Evolutionary conservation across 2,113 vertebrate genomes (phyloP), one percentile per base, ranked within the genome.

Genomic region (Anhinga rufa): DNA sequence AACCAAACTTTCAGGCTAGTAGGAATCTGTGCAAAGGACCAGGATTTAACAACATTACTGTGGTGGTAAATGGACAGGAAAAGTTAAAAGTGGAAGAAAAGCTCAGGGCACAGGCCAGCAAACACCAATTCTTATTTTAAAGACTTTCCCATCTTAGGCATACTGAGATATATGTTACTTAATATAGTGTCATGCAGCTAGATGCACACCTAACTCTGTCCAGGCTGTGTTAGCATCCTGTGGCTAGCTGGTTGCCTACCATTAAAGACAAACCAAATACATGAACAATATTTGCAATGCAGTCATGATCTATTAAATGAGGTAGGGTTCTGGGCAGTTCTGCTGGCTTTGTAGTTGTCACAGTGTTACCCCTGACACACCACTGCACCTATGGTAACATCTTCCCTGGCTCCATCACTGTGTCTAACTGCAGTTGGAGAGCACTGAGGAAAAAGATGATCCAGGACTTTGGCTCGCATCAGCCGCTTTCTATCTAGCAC

Each of bases 331-430:
- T 75, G 65, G 28, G 16, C 28, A 68, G 22, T 81, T 46, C 38
- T 74, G 26, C 40, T 70, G 49, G 32, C 64, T 91, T 89, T 49
- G 44, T 36, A 13, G 19, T 9, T 57, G 42, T 25, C 74, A 42
- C 29, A 24, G 32, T 34, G 21, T 28, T 28, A 57, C 6, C 20
- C 26, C 26, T 42, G 60, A 65, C 0, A 2, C 0, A 2, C 25
- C 26, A 57, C n/a, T 57, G 68, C 4, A 2, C n/a, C 38, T n/a
- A 76, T 80, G 0, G 0, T 49, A 51, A 60, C 3, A 1, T 9
- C 32, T 72, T 78, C 62, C 31, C 32, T 44, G 44, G 34, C 32
- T 31, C 42, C 68, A 55, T 2, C 1, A 14, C 9, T 44, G 13
- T 44, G 24, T 58, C 64, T 66, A 55, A 25, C 16, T 74, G 61